Evolutionary conservation across 2,888 invertebrate genomes (phyloP).

Genomic region (Cyclophora albipunctata): DNA sequence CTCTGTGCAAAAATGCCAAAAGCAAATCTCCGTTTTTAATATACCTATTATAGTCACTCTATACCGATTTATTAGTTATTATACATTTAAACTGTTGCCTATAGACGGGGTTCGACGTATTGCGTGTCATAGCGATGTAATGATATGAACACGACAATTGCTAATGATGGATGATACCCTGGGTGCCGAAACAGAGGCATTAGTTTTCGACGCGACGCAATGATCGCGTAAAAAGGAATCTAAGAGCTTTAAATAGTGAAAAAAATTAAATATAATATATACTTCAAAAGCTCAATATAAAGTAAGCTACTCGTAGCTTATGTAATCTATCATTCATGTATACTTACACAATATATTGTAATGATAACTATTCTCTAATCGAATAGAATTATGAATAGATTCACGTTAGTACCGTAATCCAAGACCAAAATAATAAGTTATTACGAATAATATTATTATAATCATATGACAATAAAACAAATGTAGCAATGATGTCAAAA

Average conservation of each 20-base stretch:
- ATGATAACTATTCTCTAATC: conserved; percentile 30
- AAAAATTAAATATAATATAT: conserved; percentile 65
- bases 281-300: conserved; percentile 71
- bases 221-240: conserved; percentile 66
- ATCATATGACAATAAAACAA: conserved; percentile 37
- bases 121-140: neutral
- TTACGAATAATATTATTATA: conserved; percentile 19
- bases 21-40: conserved; percentile 63
- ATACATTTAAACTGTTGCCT: conserved; percentile 42
- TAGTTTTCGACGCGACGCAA: conserved; percentile 59
- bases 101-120: conserved; percentile 26
- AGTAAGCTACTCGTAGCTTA: conserved; percentile 70
- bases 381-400: conserved; percentile 29
- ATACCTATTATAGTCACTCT: conserved; percentile 52
- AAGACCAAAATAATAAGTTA: conserved; percentile 46
- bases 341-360: conserved; percentile 45
- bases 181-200: conserved; percentile 22
- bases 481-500: conserved; percentile 20
- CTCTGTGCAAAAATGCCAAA: conserved; percentile 54
- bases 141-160: neutral
- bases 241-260: conserved; percentile 77
- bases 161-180: too few species aligned
- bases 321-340: conserved; percentile 57
- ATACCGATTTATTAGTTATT: conserved; percentile 58
- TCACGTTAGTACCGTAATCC: conserved; percentile 31